Evolutionary conservation across 2,113 vertebrate genomes (phyloP).

Genomic region (Rhinolophus sinicus): DNA sequence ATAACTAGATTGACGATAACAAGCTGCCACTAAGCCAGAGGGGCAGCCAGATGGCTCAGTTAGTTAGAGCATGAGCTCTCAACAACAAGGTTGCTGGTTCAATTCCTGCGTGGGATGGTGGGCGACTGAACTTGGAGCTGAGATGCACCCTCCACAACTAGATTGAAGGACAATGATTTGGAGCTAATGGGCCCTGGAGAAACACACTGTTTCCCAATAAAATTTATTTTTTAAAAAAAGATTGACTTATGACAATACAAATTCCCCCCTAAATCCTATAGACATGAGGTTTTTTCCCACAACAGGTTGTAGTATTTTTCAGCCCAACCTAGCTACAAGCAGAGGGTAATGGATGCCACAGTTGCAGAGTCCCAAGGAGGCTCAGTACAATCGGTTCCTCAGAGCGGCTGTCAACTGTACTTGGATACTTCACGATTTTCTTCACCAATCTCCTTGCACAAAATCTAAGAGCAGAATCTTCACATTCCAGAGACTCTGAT

Average conservation of each 20-base stretch:
- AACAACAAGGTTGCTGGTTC: too few species aligned
- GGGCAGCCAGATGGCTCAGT: too few species aligned
- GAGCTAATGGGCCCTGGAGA: too few species aligned
- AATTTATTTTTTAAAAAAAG: too few species aligned
- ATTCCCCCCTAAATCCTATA: constrained; percentile 49
- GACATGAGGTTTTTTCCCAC: neutral
- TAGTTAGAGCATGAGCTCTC: too few species aligned
- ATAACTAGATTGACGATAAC: too few species aligned
- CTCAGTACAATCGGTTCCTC: neutral
- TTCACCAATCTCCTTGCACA: neutral
- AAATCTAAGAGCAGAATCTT: neutral
- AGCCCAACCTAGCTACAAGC: neutral
- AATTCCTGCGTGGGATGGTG: too few species aligned
- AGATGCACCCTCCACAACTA: too few species aligned
- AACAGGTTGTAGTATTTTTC: neutral
- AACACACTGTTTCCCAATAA: too few species aligned
- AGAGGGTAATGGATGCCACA: neutral
- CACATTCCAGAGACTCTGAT: neutral
- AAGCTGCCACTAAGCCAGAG: too few species aligned
- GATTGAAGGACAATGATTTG: too few species aligned
- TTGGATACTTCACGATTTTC: neutral
- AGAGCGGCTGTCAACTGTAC: neutral
- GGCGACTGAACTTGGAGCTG: too few species aligned
- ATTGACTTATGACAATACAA: constrained; percentile 20
- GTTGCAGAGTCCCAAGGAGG: neutral